These are phyloP conservation scores for Mugil cephalus DNA, from an alignment of 2,113 vertebrate species.

Conservation along the genomic window DNA sequence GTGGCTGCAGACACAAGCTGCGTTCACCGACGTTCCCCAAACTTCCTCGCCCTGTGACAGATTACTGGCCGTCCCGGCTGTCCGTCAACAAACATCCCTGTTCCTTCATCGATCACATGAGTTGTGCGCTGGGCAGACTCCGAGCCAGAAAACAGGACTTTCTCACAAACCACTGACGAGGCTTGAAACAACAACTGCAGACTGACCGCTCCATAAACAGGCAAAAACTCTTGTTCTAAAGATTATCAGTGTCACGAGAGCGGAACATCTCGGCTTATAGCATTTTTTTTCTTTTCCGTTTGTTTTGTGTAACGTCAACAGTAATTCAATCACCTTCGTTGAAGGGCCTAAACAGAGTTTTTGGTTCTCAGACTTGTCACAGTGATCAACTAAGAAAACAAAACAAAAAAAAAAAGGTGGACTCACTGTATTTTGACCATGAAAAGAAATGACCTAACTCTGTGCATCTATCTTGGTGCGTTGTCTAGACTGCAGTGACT, in stretches of 20 bases:
- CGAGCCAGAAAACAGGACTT: constrained; percentile 23
- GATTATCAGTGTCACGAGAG: not conserved
- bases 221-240: not conserved
- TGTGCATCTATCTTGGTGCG: not conserved
- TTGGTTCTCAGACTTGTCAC: not conserved
- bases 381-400: not conserved
- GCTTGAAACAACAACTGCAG: constrained; percentile 2
- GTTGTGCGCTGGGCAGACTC: constrained; percentile 9
- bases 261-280: not conserved
- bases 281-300: not conserved
- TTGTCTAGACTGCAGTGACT: constrained; percentile 11
- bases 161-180: constrained; percentile 35
- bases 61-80: constrained; percentile 58
- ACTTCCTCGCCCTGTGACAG: constrained; percentile 18
- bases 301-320: not conserved
- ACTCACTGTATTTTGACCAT: not conserved
- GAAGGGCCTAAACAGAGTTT: not conserved
- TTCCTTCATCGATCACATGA: constrained; percentile 75
- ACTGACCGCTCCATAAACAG: not conserved
- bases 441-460: not conserved
- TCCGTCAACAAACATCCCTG: constrained; percentile 60
- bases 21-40: constrained; percentile 19
- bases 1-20: constrained; percentile 56
- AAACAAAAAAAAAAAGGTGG: too few species aligned
- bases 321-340: not conserved